Percentiles rank a stretch among this genome's conserved stretches.
Evolutionary conservation across 2,888 invertebrate species (phyloP).

Genomic region (Caenorhabditis uteleia): DNA sequence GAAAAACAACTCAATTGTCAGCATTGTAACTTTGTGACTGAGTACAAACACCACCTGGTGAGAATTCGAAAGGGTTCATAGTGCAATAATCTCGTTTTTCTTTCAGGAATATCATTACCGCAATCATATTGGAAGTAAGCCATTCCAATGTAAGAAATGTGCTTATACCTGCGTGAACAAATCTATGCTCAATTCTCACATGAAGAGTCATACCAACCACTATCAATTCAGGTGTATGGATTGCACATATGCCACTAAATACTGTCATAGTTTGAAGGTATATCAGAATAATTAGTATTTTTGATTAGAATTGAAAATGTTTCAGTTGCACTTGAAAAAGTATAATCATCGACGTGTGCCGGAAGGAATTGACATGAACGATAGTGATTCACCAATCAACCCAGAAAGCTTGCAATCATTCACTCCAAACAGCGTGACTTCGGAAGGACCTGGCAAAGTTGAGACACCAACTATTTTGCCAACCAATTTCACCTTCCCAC

Average conservation of each 20-base stretch:
- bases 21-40: constrained; percentile 94
- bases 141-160: constrained; percentile 72
- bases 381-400: constrained; percentile 74
- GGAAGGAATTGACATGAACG: constrained; percentile 80
- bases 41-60: constrained; percentile 91
- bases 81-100: not conserved
- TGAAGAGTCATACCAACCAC: constrained; percentile 84
- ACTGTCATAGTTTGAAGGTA: constrained; percentile 90
- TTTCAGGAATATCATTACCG: constrained; percentile 86
- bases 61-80: not conserved
- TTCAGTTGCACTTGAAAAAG: constrained; percentile 91
- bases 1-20: constrained; percentile 90
- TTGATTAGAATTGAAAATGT: constrained; percentile 87
- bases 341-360: constrained; percentile 84
- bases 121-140: constrained; percentile 92
- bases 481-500: constrained; percentile 35
- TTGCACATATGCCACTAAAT: constrained; percentile 95
- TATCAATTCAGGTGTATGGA: constrained; percentile 81
- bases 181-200: constrained; percentile 97
- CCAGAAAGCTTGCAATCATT: constrained; percentile 11
- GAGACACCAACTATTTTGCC: constrained; percentile 19
- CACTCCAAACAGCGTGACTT: constrained; percentile 7
- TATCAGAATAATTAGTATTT: not conserved
- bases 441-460: constrained; percentile 8
- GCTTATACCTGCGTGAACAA: constrained; percentile 84